phyloP scores from a whole-genome alignment of 2,113 vertebrate genomes.

The Macaca nemestrina region DNA sequence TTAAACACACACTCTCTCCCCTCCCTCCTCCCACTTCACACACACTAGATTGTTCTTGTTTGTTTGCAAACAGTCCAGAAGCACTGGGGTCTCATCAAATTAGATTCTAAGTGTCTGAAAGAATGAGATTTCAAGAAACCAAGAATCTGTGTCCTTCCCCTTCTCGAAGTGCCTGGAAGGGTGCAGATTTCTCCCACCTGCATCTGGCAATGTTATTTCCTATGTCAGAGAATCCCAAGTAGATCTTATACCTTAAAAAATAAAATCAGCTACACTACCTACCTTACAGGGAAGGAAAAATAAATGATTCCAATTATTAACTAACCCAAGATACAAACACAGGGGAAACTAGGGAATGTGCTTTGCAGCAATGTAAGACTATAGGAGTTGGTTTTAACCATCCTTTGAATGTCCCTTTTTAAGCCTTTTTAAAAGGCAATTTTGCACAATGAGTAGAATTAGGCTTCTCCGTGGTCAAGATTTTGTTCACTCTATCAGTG shows the following conservation, averaged over 20 bases:
- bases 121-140: neutral
- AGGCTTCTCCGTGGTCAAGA: neutral
- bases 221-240: neutral
- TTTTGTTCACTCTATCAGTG: neutral
- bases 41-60: neutral
- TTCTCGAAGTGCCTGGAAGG: neutral
- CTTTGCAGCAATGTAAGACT: neutral
- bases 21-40: neutral
- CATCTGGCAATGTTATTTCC: neutral
- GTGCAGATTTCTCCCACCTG: neutral
- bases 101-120: neutral
- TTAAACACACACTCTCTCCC: neutral
- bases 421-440: neutral
- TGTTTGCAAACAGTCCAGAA: constrained; percentile 51
- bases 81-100: neutral
- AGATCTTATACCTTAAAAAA: neutral
- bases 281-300: neutral
- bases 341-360: neutral
- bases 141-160: neutral
- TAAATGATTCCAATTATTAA: neutral
- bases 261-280: neutral
- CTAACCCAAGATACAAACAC: neutral
- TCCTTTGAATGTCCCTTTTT: fast-evolving
- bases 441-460: neutral
- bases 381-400: neutral